Conservation (phyloP, 2,888 invertebrate species). For the Deilephila porcellus region DNA sequence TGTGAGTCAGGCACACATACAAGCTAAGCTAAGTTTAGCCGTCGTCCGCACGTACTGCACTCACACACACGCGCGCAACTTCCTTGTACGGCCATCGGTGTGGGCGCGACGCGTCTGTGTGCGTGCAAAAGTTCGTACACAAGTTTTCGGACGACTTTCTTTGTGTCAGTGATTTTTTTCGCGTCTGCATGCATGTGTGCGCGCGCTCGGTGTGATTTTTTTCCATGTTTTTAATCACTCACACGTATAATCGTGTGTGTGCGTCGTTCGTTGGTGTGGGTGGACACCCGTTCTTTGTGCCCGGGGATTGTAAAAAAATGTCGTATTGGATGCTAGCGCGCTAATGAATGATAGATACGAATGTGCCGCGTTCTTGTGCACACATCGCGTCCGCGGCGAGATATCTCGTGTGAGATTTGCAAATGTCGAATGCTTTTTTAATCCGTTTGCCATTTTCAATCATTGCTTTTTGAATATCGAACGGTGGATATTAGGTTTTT, state of each 20-base stretch:
- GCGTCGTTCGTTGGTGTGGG: constrained; percentile 64
- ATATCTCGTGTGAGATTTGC: constrained; percentile 71
- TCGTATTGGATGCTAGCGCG: constrained; percentile 84
- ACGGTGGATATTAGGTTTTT: constrained; percentile 24
- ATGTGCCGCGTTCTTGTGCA: constrained; percentile 62
- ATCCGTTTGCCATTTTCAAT: constrained; percentile 47
- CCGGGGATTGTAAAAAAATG: constrained; percentile 82
- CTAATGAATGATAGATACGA: constrained; percentile 84
- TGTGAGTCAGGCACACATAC: constrained; percentile 69
- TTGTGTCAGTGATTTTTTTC: constrained; percentile 85
- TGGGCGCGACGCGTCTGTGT: constrained; percentile 55
- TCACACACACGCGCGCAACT: constrained; percentile 65
- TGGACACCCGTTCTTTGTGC: constrained; percentile 81
- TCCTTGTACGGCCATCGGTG: constrained; percentile 59
- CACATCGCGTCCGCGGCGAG: constrained; percentile 61
- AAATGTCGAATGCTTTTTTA: constrained; percentile 45
- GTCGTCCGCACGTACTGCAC: constrained; percentile 67
- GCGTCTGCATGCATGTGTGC: constrained; percentile 70
- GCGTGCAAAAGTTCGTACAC: constrained; percentile 78
- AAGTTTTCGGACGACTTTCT: constrained; percentile 84
- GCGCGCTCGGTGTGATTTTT: constrained; percentile 80
- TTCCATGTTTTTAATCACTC: constrained; percentile 77
- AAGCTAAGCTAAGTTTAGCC: constrained; percentile 78
- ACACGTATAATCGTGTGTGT: constrained; percentile 62
- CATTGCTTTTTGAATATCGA: constrained; percentile 47